Conservation (phyloP, 2,113 vertebrate genomes). For the Thymallus thymallus region DNA sequence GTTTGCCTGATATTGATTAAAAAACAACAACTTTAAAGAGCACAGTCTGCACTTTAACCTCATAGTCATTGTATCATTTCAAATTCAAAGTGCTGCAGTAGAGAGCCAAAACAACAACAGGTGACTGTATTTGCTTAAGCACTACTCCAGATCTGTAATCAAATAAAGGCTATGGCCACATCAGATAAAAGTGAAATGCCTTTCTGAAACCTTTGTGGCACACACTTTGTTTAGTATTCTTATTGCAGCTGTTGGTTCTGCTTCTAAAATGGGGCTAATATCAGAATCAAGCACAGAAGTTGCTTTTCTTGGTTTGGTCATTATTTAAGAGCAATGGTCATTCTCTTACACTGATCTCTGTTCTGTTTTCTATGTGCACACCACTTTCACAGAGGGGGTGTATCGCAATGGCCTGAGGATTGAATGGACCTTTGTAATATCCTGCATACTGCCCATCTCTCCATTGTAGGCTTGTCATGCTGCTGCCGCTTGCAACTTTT, state of each 20-base stretch:
- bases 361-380: background rate
- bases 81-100: no score
- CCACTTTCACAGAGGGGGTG: background rate
- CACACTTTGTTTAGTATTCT: background rate
- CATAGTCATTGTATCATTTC: no score
- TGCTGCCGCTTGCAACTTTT: background rate
- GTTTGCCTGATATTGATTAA: no score
- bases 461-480: background rate
- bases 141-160: constrained; percentile 13
- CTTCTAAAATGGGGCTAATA: background rate
- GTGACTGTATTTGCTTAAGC: background rate
- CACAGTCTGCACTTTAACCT: no score
- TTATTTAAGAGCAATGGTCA: constrained; percentile 14
- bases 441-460: background rate
- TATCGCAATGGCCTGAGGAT: background rate
- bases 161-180: background rate
- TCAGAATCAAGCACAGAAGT: background rate
- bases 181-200: background rate
- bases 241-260: background rate
- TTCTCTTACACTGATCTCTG: background rate
- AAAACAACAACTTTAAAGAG: no score
- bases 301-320: background rate
- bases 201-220: background rate
- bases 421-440: background rate
- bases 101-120: no score